A percentile compares a stretch with the other conserved stretches of the same genome.
Evolutionary conservation across 2,888 invertebrate genomes (phyloP).

Genomic region (Drosophila sordidula): DNA sequence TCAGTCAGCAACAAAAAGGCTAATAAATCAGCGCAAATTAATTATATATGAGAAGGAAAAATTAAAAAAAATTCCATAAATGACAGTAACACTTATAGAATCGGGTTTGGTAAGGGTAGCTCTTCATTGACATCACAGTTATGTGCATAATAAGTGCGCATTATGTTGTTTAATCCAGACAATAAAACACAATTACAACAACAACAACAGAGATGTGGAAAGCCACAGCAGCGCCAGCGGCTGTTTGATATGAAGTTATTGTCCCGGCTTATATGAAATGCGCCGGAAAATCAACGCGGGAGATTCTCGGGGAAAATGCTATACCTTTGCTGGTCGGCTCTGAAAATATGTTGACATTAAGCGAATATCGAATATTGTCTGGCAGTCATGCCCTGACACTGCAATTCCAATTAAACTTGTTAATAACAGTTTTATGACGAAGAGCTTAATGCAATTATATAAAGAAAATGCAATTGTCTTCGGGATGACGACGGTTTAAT

Average conservation of each 20-base stretch:
- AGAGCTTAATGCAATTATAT: slow-evolving; percentile 35
- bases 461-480: not conserved
- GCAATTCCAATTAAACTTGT: slow-evolving; percentile 44
- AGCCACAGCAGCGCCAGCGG: slow-evolving; percentile 13
- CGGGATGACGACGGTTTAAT: not conserved
- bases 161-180: slow-evolving; percentile 48
- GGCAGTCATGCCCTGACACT: slow-evolving; percentile 24
- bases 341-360: slow-evolving; percentile 24
- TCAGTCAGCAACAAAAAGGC: slow-evolving; percentile 29
- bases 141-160: slow-evolving; percentile 47
- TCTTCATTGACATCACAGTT: slow-evolving; percentile 53
- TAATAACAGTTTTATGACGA: slow-evolving; percentile 26
- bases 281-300: slow-evolving; percentile 17
- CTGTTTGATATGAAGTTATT: slow-evolving; percentile 32
- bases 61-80: slow-evolving; percentile 14
- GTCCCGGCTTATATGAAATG: slow-evolving; percentile 8
- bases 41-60: slow-evolving; percentile 24
- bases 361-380: slow-evolving; percentile 25
- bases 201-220: slow-evolving; percentile 7
- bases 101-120: not conserved
- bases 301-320: slow-evolving; percentile 13
- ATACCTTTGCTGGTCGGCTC: not conserved
- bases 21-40: slow-evolving; percentile 62
- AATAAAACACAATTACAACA: slow-evolving; percentile 36
- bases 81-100: slow-evolving; percentile 28